phyloP scores from a whole-genome alignment of 1,140 invertebrate species.

The Polyergus mexicanus region DNA sequence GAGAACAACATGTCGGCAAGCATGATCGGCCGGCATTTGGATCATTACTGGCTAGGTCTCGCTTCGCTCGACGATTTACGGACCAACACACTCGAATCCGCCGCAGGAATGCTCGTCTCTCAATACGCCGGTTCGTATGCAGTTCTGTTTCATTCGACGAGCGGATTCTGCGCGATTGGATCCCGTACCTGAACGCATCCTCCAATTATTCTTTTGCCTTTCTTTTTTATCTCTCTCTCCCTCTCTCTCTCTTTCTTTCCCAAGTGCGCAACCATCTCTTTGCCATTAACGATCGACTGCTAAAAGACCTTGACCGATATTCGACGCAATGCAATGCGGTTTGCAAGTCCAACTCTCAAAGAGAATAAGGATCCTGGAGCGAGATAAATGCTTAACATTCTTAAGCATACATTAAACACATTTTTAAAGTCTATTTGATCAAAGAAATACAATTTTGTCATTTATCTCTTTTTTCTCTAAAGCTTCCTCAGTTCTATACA shows the following conservation, averaged over 20 bases:
- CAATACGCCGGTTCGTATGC: constrained; percentile 93
- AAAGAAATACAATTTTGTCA: background rate
- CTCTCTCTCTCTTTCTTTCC: background rate
- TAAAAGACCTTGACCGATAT: constrained; percentile 51
- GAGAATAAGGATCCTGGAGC: background rate
- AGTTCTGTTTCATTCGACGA: constrained; percentile 24
- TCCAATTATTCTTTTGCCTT: background rate
- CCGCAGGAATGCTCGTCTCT: constrained; percentile 95
- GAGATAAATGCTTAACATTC: background rate
- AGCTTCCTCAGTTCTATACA: background rate
- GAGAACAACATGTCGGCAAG: constrained; percentile 96
- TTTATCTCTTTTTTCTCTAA: background rate
- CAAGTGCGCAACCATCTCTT: background rate
- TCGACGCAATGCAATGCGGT: background rate
- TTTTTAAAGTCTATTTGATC: background rate
- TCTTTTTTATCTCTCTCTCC: background rate
- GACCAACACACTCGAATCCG: constrained; percentile 97
- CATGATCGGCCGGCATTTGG: constrained; percentile 89
- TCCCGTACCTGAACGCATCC: constrained; percentile 11
- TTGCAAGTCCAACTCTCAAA: background rate
- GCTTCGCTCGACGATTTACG: constrained; percentile 96
- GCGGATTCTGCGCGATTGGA: constrained; percentile 17
- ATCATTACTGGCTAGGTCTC: constrained; percentile 95
- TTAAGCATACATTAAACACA: background rate
- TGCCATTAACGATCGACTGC: constrained; percentile 54